Conservation (phyloP, 2,797 vertebrate genomes). For the Rachycentron canadum region DNA sequence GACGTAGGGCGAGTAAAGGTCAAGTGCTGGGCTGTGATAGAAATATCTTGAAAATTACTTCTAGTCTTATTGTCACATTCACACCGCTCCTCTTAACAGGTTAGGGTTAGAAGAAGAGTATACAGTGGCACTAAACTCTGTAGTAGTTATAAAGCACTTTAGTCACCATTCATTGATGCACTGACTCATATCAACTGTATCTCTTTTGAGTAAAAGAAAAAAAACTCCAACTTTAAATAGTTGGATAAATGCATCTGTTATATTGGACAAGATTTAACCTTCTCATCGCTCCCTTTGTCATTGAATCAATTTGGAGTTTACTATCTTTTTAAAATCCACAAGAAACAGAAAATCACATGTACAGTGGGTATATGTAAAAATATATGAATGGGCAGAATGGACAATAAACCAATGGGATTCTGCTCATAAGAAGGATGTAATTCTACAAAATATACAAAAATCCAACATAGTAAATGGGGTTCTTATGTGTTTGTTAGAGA, state of each 20-base stretch:
- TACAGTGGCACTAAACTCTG: background rate
- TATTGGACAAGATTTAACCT: background rate
- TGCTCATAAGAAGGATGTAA: too few relatives aligned
- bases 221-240: background rate
- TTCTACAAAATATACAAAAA: background rate
- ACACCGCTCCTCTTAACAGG: background rate
- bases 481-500: background rate
- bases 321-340: background rate
- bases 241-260: too few relatives aligned
- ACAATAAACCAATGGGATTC: background rate
- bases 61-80: background rate
- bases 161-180: background rate
- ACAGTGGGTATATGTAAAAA: background rate
- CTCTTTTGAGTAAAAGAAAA: background rate
- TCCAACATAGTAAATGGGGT: background rate
- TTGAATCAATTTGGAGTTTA: too few relatives aligned
- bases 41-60: background rate
- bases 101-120: too few relatives aligned
- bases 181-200: background rate
- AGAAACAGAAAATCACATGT: background rate
- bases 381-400: background rate
- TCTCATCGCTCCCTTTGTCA: background rate
- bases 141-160: background rate
- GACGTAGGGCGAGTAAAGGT: constrained; percentile 50
- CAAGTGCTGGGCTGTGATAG: constrained; percentile 13